Evolutionary conservation across 2,888 invertebrate species (phyloP).

Genomic region (Scelioninae gen. 2): DNA sequence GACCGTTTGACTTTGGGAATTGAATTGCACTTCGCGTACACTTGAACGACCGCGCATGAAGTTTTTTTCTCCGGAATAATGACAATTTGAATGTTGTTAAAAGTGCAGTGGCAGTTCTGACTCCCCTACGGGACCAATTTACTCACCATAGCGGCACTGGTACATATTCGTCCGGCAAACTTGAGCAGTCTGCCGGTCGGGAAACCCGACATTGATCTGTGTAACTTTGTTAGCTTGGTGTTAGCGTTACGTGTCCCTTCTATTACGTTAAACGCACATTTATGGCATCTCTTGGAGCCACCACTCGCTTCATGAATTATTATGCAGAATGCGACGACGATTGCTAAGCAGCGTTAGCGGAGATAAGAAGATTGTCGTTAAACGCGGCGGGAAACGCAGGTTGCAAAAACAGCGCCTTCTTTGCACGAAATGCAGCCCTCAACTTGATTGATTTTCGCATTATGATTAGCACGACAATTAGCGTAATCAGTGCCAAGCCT

Average conservation of each 20-base stretch:
- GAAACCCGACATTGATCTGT: slow-evolving; percentile 69
- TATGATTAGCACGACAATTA: background rate
- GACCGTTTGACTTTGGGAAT: no score
- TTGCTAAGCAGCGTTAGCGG: slow-evolving; percentile 29
- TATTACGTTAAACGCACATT: slow-evolving; percentile 69
- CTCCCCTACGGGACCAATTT: slow-evolving; percentile 59
- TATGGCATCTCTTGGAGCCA: slow-evolving; percentile 67
- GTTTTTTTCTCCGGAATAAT: no score
- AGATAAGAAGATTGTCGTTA: slow-evolving; percentile 34
- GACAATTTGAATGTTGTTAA: no score
- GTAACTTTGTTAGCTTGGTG: slow-evolving; percentile 69
- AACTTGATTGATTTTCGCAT: background rate
- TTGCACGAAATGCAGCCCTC: background rate
- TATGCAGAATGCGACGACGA: slow-evolving; percentile 31
- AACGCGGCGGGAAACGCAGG: slow-evolving; percentile 6
- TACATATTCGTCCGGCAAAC: slow-evolving; percentile 68
- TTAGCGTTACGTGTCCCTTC: slow-evolving; percentile 64
- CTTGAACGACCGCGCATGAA: no score
- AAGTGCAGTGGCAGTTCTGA: no score
- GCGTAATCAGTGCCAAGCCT: slow-evolving; percentile 22
- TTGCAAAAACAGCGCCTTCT: background rate
- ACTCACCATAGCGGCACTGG: slow-evolving; percentile 69
- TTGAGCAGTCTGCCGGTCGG: slow-evolving; percentile 66
- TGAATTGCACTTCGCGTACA: no score
- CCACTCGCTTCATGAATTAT: slow-evolving; percentile 33